Evolutionary conservation across 2,113 vertebrate genomes (phyloP).

Genomic region (Upupa epops): DNA sequence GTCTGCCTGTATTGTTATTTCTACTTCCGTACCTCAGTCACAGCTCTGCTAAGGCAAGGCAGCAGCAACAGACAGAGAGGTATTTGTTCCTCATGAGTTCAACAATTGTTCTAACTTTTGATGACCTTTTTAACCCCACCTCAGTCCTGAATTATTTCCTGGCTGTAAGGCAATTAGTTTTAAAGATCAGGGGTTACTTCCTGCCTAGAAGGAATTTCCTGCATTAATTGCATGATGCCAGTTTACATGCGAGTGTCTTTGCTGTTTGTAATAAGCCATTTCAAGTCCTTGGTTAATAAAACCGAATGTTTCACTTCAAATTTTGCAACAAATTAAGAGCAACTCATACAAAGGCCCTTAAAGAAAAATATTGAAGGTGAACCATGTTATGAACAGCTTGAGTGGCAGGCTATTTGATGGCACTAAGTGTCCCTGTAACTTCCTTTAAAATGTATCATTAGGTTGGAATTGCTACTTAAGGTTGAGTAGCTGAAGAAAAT

Average conservation of each 20-base stretch:
- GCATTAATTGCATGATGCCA: not conserved
- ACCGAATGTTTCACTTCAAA: conserved; percentile 4
- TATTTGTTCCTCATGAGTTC: not conserved
- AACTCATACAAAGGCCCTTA: not conserved
- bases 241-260: not conserved
- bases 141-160: not conserved
- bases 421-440: not conserved
- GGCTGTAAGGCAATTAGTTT: not conserved
- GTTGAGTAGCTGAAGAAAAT: not conserved
- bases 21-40: not conserved
- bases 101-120: not conserved
- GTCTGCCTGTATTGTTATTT: not conserved
- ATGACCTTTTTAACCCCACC: not conserved
- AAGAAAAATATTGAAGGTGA: not conserved
- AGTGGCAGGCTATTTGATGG: not conserved
- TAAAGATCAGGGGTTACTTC: not conserved
- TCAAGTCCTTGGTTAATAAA: not conserved
- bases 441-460: not conserved
- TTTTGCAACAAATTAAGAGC: not conserved
- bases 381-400: not conserved
- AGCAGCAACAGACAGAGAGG: not conserved
- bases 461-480: not conserved
- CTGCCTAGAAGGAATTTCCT: not conserved
- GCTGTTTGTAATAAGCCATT: not conserved
- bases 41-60: not conserved